Evolutionary conservation across 2,113 vertebrate species (phyloP).

Genomic region (Diadophis punctatus): DNA sequence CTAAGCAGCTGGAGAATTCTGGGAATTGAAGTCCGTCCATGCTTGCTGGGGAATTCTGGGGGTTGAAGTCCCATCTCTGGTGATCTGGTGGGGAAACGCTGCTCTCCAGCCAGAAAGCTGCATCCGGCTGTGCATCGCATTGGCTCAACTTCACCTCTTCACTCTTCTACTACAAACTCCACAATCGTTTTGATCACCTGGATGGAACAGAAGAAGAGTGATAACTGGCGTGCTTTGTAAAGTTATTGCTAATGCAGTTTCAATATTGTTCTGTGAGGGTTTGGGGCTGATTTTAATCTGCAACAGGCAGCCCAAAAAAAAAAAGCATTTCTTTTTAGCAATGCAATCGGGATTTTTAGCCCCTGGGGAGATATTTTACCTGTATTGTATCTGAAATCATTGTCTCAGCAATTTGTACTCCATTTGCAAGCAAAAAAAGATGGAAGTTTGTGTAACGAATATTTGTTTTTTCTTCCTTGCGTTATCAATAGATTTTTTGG

Average conservation of each 20-base stretch:
- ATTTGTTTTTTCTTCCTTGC: background rate
- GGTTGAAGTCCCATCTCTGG: background rate
- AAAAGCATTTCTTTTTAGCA: background rate
- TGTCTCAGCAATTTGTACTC: background rate
- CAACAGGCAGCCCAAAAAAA: background rate
- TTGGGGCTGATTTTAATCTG: background rate
- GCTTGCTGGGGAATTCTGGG: too few relatives aligned
- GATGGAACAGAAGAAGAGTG: background rate
- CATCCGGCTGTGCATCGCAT: background rate
- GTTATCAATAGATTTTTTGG: background rate
- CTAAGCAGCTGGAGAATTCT: background rate
- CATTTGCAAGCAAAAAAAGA: conserved; percentile 39
- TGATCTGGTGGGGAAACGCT: background rate
- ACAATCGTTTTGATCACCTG: background rate
- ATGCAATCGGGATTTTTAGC: background rate
- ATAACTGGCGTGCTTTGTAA: background rate
- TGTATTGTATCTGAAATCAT: background rate
- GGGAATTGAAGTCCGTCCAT: too few relatives aligned
- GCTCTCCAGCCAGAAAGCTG: background rate
- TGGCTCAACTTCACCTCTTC: background rate
- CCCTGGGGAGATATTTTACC: background rate
- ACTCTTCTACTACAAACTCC: background rate
- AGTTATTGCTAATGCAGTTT: background rate
- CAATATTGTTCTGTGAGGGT: background rate
- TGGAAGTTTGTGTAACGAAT: conserved; percentile 31